phyloP scores from a whole-genome alignment of 2,888 invertebrate genomes.

The Saturnia japonica region DNA sequence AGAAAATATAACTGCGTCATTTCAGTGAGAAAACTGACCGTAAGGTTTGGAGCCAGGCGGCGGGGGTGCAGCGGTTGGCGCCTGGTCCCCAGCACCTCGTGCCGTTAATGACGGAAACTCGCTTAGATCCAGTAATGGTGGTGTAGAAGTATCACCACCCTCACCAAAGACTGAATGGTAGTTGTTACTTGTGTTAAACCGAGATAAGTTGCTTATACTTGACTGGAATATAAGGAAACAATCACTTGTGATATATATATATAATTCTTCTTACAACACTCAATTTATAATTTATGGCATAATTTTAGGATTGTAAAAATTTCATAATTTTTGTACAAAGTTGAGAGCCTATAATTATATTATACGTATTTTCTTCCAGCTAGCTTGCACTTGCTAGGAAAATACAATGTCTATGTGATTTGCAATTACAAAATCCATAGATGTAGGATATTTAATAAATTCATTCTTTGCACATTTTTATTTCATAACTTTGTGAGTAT shows the following conservation, averaged over 20 bases:
- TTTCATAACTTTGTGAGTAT: conserved; percentile 1
- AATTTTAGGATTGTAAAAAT: too few species aligned
- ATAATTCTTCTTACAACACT: not conserved
- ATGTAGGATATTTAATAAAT: too few species aligned
- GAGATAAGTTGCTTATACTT: conserved; percentile 84
- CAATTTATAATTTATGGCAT: not conserved
- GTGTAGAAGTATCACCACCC: conserved; percentile 89
- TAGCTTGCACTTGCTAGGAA: too few species aligned
- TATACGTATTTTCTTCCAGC: too few species aligned
- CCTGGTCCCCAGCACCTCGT: conserved; percentile 90
- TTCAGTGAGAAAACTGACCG: conserved; percentile 79
- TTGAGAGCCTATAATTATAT: too few species aligned
- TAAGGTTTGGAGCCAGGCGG: conserved; percentile 96
- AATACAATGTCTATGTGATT: too few species aligned
- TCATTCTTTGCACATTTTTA: too few species aligned
- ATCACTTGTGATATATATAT: not conserved
- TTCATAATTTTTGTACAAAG: too few species aligned
- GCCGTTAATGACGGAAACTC: conserved; percentile 96
- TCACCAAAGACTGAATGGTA: conserved; percentile 93
- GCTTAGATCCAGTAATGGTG: conserved; percentile 93
- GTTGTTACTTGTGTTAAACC: conserved; percentile 84
- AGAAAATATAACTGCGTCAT: not conserved
- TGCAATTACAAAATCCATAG: too few species aligned
- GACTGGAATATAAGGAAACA: conserved; percentile 59
- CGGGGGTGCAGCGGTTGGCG: conserved; percentile 91